Percentiles rank a stretch among this genome's conserved stretches.
These are phyloP conservation scores for Chrysolina haemoptera DNA, from an alignment of 2,888 invertebrate species.

Conservation along the genomic window DNA sequence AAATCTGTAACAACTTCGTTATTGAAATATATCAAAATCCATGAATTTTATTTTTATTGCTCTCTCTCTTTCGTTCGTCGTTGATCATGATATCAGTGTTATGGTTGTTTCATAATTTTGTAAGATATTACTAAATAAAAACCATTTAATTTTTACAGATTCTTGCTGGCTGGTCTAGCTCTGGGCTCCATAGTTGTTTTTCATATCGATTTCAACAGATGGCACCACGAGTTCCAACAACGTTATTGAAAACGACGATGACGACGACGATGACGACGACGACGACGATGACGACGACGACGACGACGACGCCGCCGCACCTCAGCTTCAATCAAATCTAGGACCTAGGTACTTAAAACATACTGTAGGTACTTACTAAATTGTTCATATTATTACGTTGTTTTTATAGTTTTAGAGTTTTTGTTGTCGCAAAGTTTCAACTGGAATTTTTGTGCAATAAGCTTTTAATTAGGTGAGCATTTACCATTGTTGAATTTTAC, in stretches of 20 bases:
- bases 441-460: constrained; percentile 45
- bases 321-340: constrained; percentile 18
- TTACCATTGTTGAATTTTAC: constrained; percentile 42
- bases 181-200: constrained; percentile 99
- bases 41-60: too few relatives aligned
- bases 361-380: constrained; percentile 40
- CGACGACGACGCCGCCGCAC: constrained; percentile 1
- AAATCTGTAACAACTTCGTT: too few relatives aligned
- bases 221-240: constrained; percentile 97
- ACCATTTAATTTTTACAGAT: constrained; percentile 78
- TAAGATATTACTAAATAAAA: not conserved
- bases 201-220: constrained; percentile 99
- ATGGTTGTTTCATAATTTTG: too few relatives aligned
- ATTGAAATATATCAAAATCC: too few relatives aligned
- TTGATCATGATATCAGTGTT: too few relatives aligned
- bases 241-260: constrained; percentile 76
- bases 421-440: constrained; percentile 16
- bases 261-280: constrained; percentile 67
- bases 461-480: constrained; percentile 39
- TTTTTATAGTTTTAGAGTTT: constrained; percentile 32
- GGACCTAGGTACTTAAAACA: constrained; percentile 31
- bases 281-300: constrained; percentile 63
- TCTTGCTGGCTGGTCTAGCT: constrained; percentile 95
- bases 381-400: constrained; percentile 36
- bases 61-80: too few relatives aligned